Base-by-base conservation (phyloP, 2,888 invertebrate species). In the Anticlea derivata region DNA sequence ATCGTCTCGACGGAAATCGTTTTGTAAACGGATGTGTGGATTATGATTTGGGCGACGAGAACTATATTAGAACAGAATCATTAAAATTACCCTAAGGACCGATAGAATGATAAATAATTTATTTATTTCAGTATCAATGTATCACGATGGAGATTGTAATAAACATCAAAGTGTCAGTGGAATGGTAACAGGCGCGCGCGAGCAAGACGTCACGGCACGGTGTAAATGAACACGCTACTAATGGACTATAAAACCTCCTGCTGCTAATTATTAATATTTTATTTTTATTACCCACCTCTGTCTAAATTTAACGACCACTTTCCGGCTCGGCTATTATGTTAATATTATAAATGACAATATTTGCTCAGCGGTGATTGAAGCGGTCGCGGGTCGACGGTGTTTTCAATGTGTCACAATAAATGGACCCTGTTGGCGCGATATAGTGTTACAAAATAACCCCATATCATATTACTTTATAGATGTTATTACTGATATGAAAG, bases 231-330 rank as follows among this genome's bases (percentile, higher is more conserved):
- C 77, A 71, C 72, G 70, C 59, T 72, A 57, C 78, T 80, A 84
- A 86, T 83, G 79, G 83, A 78, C 80, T 78, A 78, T 86, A 80
- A 82, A 62, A 82, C 79, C 78, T 79, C 68, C 75, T 73, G 72
- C 74, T 62, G 72, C 75, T 83, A 79, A 85, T 84, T 85, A 82
- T 84, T 84, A 80, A 86, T 87, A 86, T 85, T 87, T 85, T 82
- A 82, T 84, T 81, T 86, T 87, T 84, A 85, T 78, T 63, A 66
- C 63, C 68, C 61, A 63, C 72, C 75, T 75, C 79, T 75, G 75
- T 77, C 80, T 73, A 72, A 74, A 72, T 78, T 81, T 80, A 83
- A 87, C 76, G 81, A 76, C 72, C 78, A 70, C 75, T 84, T 85
- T 85, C 87, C 88, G 83, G 83, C 77, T 75, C 63, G 72, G 69